Percentiles rank a stretch among this genome's conserved stretches.
These are phyloP conservation scores for Drosophila subsilvestris DNA, from an alignment of 2,888 invertebrate species.

Conservation along the genomic window DNA sequence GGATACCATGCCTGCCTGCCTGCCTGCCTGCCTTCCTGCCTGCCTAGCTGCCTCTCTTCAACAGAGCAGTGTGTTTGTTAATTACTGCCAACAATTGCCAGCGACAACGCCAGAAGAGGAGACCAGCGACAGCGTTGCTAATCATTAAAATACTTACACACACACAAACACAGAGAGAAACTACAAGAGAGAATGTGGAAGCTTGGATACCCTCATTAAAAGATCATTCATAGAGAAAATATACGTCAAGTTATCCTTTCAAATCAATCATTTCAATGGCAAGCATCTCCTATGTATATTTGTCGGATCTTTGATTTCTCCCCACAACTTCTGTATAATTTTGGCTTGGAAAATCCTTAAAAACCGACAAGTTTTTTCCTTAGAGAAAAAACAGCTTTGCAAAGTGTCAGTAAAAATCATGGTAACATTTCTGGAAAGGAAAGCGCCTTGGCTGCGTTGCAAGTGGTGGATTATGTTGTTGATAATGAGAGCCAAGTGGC, in stretches of 20 bases:
- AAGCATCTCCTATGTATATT: no score
- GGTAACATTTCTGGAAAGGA: neutral
- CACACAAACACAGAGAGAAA: constrained; percentile 10
- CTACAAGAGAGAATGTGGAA: neutral
- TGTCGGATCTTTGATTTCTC: no score
- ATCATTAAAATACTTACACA: constrained; percentile 55
- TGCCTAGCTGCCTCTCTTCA: neutral
- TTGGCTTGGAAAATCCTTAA: no score
- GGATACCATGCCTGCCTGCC: neutral
- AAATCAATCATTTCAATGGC: no score
- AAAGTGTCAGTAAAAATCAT: neutral
- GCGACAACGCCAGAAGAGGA: constrained; percentile 31
- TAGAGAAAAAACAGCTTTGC: constrained; percentile 6
- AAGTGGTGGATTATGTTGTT: constrained; percentile 72
- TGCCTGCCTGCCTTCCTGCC: no score
- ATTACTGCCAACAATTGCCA: constrained; percentile 73
- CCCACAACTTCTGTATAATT: no score
- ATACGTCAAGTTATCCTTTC: no score
- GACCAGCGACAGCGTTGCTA: constrained; percentile 50
- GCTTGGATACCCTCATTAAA: neutral
- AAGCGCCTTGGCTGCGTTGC: constrained; percentile 11
- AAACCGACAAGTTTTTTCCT: no score
- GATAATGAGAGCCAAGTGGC: constrained; percentile 63
- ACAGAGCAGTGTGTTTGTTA: constrained; percentile 50
- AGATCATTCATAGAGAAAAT: no score